Conservation (phyloP, 64 coral and sea anemone genomes). For the Dendrophyllia cribrosa region DNA sequence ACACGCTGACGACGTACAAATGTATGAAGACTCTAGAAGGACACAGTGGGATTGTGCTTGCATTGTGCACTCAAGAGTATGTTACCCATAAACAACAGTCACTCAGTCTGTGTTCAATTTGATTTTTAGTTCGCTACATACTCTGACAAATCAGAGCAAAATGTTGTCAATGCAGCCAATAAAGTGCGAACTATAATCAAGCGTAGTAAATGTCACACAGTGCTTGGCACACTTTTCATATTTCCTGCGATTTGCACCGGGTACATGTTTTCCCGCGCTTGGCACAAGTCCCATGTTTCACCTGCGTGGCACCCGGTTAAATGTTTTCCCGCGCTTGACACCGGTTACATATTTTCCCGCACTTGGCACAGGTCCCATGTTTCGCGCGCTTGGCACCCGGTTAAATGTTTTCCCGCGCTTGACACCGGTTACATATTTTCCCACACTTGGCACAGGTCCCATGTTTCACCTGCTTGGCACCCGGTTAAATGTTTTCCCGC, state of each 20-base stretch:
- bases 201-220: neutral
- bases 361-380: neutral
- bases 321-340: neutral
- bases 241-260: neutral
- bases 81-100: neutral
- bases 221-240: neutral
- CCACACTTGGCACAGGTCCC: neutral
- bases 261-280: neutral
- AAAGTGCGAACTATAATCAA: neutral
- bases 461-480: neutral
- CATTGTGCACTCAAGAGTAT: slow-evolving; percentile 93
- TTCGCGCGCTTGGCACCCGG: neutral
- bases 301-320: neutral
- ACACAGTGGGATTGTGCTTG: slow-evolving; percentile 93
- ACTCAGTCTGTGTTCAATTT: neutral
- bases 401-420: neutral
- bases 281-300: neutral
- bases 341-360: neutral
- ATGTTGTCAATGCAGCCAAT: too few relatives aligned
- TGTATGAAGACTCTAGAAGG: slow-evolving; percentile 96
- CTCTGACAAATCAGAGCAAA: too few relatives aligned
- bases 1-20: slow-evolving; percentile 92
- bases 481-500: neutral
- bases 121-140: neutral
- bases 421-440: neutral